phyloP scores from a whole-genome alignment of 1,140 invertebrate species.

The Cherax destructor region DNA sequence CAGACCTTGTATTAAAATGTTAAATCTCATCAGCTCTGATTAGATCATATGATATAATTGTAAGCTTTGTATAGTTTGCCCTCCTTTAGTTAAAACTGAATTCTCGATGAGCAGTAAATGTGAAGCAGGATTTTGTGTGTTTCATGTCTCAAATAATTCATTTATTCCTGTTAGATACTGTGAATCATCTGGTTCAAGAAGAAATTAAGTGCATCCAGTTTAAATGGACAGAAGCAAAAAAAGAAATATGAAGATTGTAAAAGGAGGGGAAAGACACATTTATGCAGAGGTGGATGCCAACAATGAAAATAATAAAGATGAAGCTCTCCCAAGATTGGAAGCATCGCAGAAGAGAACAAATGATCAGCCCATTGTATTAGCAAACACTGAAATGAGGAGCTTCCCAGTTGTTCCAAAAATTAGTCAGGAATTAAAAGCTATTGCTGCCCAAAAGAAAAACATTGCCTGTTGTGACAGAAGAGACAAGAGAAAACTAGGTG shows the following conservation, averaged over 20 bases:
- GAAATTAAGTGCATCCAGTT: not conserved
- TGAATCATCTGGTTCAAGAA: not conserved
- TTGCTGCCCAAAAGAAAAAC: conserved; percentile 1
- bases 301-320: not conserved
- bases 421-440: not conserved
- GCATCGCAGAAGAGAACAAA: not conserved
- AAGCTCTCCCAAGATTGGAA: not conserved
- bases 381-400: not conserved
- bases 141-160: no score
- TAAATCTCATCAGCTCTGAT: no score
- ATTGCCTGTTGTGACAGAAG: not conserved
- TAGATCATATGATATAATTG: no score
- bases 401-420: not conserved
- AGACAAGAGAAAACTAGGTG: not conserved
- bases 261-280: conserved; percentile 33
- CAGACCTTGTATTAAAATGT: no score
- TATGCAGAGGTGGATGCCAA: not conserved
- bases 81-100: no score
- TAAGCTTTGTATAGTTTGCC: no score
- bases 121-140: no score
- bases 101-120: no score
- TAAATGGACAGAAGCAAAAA: not conserved
- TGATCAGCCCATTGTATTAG: not conserved
- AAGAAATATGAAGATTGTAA: not conserved
- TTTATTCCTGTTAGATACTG: no score